phyloP scores from a whole-genome alignment of 2,888 invertebrate genomes.

The Metacarcinus magister region DNA sequence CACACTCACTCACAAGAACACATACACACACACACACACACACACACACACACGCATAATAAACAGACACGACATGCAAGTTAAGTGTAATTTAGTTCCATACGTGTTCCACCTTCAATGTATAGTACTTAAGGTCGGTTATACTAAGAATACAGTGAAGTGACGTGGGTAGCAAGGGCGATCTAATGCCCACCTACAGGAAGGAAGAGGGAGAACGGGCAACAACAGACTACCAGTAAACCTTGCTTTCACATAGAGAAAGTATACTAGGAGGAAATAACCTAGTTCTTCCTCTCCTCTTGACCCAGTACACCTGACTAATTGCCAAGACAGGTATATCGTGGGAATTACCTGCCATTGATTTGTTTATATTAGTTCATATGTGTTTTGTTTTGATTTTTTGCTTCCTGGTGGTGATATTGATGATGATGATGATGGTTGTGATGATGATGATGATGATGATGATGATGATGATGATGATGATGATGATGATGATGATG shows the following conservation, averaged over 20 bases:
- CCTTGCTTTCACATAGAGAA: not conserved
- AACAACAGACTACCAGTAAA: not conserved
- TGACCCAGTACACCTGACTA: not conserved
- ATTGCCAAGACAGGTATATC: not conserved
- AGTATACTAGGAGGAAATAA: not conserved
- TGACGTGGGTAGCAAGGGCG: not conserved
- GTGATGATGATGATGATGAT: too few species aligned
- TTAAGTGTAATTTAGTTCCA: too few species aligned
- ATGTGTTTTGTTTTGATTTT: not conserved
- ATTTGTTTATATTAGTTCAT: not conserved
- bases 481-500: constrained; percentile 54
- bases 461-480: constrained; percentile 46
- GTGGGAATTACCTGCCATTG: not conserved
- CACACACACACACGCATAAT: not conserved
- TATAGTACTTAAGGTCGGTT: too few species aligned
- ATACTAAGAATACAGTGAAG: not conserved
- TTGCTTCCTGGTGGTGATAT: not conserved
- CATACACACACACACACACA: not conserved
- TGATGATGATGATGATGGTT: too few species aligned
- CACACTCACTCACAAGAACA: not conserved
- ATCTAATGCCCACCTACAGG: not conserved
- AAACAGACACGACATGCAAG: too few species aligned
- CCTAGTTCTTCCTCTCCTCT: not conserved
- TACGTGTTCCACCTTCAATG: too few species aligned
- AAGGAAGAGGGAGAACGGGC: not conserved